phyloP scores from a whole-genome alignment of 2,113 vertebrate genomes.

The Onychostruthus taczanowskii region DNA sequence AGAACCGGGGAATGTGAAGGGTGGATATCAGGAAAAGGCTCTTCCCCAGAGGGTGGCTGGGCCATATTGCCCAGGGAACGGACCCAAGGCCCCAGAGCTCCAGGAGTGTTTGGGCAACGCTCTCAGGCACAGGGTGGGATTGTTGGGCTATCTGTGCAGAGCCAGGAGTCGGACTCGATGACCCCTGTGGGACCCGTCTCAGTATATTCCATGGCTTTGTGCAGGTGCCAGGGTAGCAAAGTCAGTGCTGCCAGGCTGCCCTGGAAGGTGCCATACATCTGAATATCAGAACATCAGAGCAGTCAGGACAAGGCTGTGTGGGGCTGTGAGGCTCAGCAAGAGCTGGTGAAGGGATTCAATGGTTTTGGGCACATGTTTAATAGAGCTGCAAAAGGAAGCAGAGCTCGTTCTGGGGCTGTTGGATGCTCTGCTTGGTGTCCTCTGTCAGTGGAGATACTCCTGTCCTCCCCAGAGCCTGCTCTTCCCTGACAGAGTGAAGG shows the following conservation, averaged over 20 bases:
- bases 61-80: rapidly evolving
- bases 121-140: not conserved
- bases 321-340: not conserved
- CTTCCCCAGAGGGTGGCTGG: not conserved
- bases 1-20: not conserved
- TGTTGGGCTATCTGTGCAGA: not conserved
- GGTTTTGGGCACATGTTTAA: not conserved
- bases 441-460: not conserved
- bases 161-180: not conserved
- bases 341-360: not conserved
- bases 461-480: not conserved
- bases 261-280: not conserved
- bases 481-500: not conserved
- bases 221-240: not conserved
- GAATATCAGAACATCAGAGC: not conserved
- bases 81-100: not conserved
- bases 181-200: not conserved
- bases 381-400: not conserved
- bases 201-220: not conserved
- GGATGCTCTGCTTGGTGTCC: not conserved
- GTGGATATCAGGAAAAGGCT: not conserved
- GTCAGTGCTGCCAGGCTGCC: not conserved
- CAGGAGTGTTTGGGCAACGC: not conserved
- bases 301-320: not conserved
- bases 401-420: rapidly evolving